Evolutionary conservation across 2,888 invertebrate genomes (phyloP).

Genomic region (Leptothorax acervorum): DNA sequence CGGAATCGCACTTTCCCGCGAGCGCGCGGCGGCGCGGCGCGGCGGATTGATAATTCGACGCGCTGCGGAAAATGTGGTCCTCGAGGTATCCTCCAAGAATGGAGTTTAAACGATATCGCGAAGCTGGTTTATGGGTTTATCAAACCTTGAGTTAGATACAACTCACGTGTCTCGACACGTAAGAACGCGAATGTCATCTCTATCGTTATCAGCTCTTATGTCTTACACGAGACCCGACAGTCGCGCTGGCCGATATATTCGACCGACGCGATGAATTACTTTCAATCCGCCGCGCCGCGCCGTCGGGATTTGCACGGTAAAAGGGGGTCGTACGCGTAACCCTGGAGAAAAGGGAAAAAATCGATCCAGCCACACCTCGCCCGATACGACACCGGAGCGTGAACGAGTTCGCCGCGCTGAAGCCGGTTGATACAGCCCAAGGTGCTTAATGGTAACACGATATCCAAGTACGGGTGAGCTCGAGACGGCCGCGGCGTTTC

Average conservation of each 20-base stretch:
- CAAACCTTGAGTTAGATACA: neutral
- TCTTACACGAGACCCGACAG: neutral
- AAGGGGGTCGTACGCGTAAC: conserved; percentile 68
- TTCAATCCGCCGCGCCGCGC: conserved; percentile 52
- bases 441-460: conserved; percentile 67
- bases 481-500: conserved; percentile 35
- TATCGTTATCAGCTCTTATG: neutral
- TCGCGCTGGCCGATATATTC: neutral
- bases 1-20: conserved; percentile 41
- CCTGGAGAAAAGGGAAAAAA: conserved; percentile 61
- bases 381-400: conserved; percentile 42
- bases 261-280: conserved; percentile 48
- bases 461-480: conserved; percentile 77
- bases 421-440: conserved; percentile 49
- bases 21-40: neutral
- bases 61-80: neutral
- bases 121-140: neutral
- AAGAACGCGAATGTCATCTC: neutral
- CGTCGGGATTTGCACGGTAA: conserved; percentile 59
- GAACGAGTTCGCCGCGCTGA: conserved; percentile 53
- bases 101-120: neutral
- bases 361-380: conserved; percentile 70
- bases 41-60: neutral
- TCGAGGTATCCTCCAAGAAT: neutral
- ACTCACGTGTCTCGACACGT: neutral